phyloP scores from a whole-genome alignment of 2,797 vertebrate species.

The Enteromius fasciolatus region DNA sequence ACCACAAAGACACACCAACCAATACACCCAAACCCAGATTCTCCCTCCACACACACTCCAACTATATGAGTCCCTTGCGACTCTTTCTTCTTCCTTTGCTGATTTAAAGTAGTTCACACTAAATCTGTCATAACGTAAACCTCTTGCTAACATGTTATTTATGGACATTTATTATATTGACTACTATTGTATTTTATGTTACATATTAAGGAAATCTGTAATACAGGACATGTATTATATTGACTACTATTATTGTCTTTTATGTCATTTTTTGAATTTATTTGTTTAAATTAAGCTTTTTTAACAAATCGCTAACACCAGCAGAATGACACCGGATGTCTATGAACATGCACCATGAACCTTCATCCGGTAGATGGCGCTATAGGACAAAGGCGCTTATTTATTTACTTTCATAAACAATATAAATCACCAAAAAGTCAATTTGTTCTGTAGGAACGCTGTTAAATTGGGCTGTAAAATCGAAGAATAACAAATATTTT shows the following conservation, averaged over 20 bases:
- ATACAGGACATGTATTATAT: not conserved
- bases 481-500: not conserved
- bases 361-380: conserved; percentile 59
- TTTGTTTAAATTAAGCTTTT: not conserved
- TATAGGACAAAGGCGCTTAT: conserved; percentile 33
- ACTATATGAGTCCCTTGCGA: not conserved
- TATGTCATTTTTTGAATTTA: not conserved
- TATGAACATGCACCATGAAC: not conserved
- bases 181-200: not conserved
- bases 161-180: not conserved
- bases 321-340: not conserved
- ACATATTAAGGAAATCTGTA: not conserved
- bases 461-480: not conserved
- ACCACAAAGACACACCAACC: conserved; percentile 11
- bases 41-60: not conserved
- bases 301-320: not conserved
- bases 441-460: not conserved
- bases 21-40: not conserved
- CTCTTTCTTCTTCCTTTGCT: not conserved
- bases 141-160: not conserved
- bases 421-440: not conserved
- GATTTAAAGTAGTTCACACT: not conserved
- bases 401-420: not conserved
- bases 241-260: not conserved
- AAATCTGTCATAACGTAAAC: not conserved